phyloP scores from a whole-genome alignment of 2,797 vertebrate genomes.

The Pyrocephalus nanus region DNA sequence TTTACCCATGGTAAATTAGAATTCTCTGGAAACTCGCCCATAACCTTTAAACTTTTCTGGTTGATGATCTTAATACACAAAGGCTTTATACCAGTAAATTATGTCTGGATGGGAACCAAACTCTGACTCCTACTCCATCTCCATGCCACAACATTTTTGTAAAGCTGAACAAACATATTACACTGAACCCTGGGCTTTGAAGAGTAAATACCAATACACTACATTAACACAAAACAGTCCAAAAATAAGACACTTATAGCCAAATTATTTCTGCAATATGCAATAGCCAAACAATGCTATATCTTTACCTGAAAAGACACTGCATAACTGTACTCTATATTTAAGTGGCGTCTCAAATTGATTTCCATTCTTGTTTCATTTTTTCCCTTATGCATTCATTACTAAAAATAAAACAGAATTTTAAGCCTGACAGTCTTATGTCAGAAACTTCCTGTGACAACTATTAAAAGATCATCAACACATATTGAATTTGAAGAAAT shows the following conservation, averaged over 20 bases:
- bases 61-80: constrained; percentile 33
- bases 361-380: not conserved
- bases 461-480: not conserved
- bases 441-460: not conserved
- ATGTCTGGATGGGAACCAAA: constrained; percentile 12
- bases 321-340: not conserved
- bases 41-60: constrained; percentile 55
- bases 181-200: not conserved
- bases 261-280: constrained; percentile 19
- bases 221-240: not conserved
- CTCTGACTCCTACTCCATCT: not conserved
- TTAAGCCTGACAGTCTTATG: not conserved
- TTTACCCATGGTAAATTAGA: constrained; percentile 33
- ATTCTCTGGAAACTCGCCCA: constrained; percentile 1
- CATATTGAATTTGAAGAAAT: constrained; percentile 5
- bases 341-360: not conserved
- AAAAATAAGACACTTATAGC: not conserved
- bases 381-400: not conserved
- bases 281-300: not conserved
- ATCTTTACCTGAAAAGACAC: constrained; percentile 20
- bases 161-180: constrained; percentile 46
- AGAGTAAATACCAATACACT: constrained; percentile 25
- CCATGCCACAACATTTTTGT: constrained; percentile 47
- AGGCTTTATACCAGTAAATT: constrained; percentile 47
- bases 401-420: not conserved